phyloP scores from a whole-genome alignment of 2,888 invertebrate species.

The Muschampia plurimacula region DNA sequence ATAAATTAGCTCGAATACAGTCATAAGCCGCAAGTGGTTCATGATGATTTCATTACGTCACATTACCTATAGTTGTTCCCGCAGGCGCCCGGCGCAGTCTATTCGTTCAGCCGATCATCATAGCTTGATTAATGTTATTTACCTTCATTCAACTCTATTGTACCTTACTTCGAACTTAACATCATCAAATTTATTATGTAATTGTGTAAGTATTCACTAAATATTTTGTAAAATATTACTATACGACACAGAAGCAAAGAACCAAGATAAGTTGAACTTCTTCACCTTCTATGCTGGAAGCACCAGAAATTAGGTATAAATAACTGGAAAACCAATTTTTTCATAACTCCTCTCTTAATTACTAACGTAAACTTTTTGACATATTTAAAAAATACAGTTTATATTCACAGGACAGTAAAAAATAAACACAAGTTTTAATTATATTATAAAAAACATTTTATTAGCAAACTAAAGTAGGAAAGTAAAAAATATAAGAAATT shows the following conservation, averaged over 20 bases:
- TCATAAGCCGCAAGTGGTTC: constrained; percentile 14
- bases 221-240: too few relatives aligned
- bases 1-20: constrained; percentile 7
- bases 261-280: too few relatives aligned
- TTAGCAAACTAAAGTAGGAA: constrained; percentile 85
- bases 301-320: too few relatives aligned
- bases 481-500: constrained; percentile 84
- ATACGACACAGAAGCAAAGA: too few relatives aligned
- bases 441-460: constrained; percentile 82
- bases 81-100: constrained; percentile 16
- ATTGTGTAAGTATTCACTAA: too few relatives aligned
- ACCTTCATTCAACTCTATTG: background rate
- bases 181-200: constrained; percentile 18
- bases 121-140: constrained; percentile 28
- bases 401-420: background rate
- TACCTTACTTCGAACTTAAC: constrained; percentile 12
- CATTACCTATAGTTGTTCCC: constrained; percentile 28
- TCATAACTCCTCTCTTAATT: too few relatives aligned
- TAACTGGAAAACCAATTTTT: too few relatives aligned
- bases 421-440: constrained; percentile 29
- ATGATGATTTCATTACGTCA: constrained; percentile 33
- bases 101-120: constrained; percentile 18
- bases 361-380: too few relatives aligned
- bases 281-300: too few relatives aligned
- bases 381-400: background rate